Percentiles rank a stretch among this genome's conserved stretches.
Evolutionary conservation across 2,113 vertebrate genomes (phyloP).

Genomic region (Phrynosoma blainvillii): DNA sequence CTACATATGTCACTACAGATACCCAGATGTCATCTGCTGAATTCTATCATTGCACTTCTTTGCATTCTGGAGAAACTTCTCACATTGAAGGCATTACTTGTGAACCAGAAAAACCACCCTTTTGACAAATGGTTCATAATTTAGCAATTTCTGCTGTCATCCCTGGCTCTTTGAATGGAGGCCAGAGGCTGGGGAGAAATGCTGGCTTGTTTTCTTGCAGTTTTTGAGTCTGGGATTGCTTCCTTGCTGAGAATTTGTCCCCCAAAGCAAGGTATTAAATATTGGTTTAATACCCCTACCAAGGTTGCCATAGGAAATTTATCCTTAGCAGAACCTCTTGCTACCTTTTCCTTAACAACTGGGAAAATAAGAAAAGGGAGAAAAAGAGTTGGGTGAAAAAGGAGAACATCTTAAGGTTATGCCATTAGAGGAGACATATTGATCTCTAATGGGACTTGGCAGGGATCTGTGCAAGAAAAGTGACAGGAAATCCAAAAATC

Average conservation of each 20-base stretch:
- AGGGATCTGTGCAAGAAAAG: neutral
- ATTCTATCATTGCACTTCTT: neutral
- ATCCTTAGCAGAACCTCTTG: neutral
- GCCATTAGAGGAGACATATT: neutral
- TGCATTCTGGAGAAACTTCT: neutral
- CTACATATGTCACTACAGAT: too few species aligned
- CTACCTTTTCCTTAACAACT: neutral
- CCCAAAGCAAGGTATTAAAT: constrained; percentile 1
- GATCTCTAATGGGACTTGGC: neutral
- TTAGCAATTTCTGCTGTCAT: neutral
- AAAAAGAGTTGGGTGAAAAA: too few species aligned
- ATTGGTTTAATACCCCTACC: neutral
- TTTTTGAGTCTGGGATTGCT: neutral
- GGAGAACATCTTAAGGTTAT: neutral
- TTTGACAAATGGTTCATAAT: neutral
- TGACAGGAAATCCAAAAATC: neutral
- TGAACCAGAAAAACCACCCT: neutral
- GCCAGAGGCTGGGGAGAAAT: neutral
- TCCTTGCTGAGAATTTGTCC: neutral
- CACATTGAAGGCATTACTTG: neutral
- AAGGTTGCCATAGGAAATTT: neutral
- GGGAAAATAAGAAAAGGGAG: neutral
- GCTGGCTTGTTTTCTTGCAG: neutral
- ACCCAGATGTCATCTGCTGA: neutral
- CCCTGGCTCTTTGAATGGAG: too few species aligned